phyloP scores from a whole-genome alignment of 2,113 vertebrate species.

The Caranx melampygus region DNA sequence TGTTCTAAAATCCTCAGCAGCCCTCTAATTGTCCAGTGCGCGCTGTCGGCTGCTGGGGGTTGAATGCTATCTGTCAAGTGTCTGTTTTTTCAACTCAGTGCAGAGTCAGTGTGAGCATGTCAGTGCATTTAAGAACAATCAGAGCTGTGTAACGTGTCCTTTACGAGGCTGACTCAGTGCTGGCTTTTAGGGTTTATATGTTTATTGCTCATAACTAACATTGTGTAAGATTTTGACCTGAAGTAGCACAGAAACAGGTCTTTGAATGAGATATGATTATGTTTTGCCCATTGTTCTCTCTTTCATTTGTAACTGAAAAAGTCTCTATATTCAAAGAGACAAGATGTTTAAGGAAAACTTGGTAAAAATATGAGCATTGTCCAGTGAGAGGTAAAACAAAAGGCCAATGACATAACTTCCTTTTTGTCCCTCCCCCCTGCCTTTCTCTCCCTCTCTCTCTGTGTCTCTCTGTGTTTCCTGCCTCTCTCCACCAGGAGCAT shows the following conservation, averaged over 20 bases:
- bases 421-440: neutral
- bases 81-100: neutral
- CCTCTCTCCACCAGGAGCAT: conserved; percentile 71
- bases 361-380: neutral
- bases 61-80: conserved; percentile 35
- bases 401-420: conserved; percentile 64
- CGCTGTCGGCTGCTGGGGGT: neutral
- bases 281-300: neutral
- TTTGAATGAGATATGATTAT: neutral
- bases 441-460: neutral
- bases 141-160: neutral
- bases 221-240: neutral
- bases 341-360: neutral
- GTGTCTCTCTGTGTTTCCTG: conserved; percentile 56
- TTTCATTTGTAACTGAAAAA: neutral
- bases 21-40: conserved; percentile 52
- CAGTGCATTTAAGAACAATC: conserved; percentile 14
- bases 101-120: neutral
- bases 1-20: conserved; percentile 51
- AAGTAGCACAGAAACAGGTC: neutral
- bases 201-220: neutral
- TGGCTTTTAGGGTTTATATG: neutral
- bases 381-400: conserved; percentile 56
- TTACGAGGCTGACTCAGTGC: neutral
- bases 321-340: neutral